These are phyloP conservation scores for Drosophila paulistorum DNA, from an alignment of 1,140 invertebrate genomes.

Conservation along the genomic window DNA sequence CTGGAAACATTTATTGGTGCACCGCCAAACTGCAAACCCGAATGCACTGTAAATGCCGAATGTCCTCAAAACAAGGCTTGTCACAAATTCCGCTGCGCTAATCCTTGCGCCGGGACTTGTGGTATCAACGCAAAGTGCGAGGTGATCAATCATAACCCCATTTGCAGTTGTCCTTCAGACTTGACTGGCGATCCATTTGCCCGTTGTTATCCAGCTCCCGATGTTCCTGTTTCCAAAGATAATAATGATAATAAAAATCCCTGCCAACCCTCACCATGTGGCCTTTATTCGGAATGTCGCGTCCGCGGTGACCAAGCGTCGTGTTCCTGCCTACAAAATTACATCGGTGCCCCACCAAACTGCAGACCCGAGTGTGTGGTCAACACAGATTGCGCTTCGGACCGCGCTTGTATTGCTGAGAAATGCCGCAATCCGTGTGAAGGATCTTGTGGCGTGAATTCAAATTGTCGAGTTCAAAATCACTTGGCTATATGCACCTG, in stretches of 20 bases:
- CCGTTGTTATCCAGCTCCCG: constrained; percentile 84
- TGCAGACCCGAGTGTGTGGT: constrained; percentile 92
- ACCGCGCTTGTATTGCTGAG: constrained; percentile 89
- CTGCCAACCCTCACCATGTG: constrained; percentile 91
- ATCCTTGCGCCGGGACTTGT: constrained; percentile 89
- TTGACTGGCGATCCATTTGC: constrained; percentile 90
- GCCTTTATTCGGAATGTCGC: constrained; percentile 88
- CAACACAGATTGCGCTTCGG: constrained; percentile 91
- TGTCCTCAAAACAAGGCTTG: constrained; percentile 88
- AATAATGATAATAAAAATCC: constrained; percentile 86
- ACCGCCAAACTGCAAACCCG: constrained; percentile 88
- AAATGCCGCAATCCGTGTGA: constrained; percentile 91
- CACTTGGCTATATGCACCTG: constrained; percentile 91
- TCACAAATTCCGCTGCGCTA: constrained; percentile 88
- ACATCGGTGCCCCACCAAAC: constrained; percentile 90
- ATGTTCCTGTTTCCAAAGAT: constrained; percentile 67
- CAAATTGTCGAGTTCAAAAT: constrained; percentile 90
- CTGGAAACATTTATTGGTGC: constrained; percentile 88
- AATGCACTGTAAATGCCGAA: constrained; percentile 89
- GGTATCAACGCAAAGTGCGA: constrained; percentile 88
- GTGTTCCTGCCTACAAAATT: constrained; percentile 90
- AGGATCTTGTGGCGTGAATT: constrained; percentile 90
- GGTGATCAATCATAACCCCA: constrained; percentile 89
- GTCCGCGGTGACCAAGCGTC: constrained; percentile 86
- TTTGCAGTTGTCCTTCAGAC: constrained; percentile 88